Evolutionary conservation across 2,888 invertebrate genomes (phyloP).

Genomic region (Syritta pipiens): DNA sequence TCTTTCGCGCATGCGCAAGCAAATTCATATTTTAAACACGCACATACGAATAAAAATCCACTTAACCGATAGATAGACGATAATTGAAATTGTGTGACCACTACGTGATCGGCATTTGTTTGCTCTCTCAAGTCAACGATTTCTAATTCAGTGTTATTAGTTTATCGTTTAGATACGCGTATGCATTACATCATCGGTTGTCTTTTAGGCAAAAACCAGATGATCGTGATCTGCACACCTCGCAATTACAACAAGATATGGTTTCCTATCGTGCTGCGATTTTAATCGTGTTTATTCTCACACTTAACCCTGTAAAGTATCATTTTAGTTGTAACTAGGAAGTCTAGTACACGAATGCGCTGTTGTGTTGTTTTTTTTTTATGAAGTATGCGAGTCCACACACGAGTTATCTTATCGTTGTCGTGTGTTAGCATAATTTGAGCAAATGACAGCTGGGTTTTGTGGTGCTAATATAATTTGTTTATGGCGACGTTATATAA

Average conservation of each 20-base stretch:
- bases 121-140: conserved; percentile 28
- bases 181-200: conserved; percentile 19
- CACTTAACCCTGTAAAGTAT: not conserved
- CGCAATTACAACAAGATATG: conserved; percentile 1
- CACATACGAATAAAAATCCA: conserved; percentile 18
- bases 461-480: not conserved
- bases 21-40: conserved; percentile 30
- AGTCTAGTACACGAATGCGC: no score
- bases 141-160: conserved; percentile 36
- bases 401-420: conserved; percentile 34
- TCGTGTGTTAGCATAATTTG: conserved; percentile 15
- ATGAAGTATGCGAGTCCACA: not conserved
- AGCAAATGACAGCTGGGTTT: conserved; percentile 1
- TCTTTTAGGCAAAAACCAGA: no score
- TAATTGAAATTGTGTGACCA: conserved; percentile 45
- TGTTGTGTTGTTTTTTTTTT: not conserved
- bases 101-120: conserved; percentile 8
- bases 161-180: not conserved
- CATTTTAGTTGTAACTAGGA: conserved; percentile 15
- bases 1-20: not conserved
- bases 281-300: not conserved
- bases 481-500: not conserved
- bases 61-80: conserved; percentile 40
- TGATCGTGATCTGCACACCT: no score
- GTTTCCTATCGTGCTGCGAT: not conserved